Conservation (phyloP, 2,797 vertebrate species). For the Megaceryle alcyon region DNA sequence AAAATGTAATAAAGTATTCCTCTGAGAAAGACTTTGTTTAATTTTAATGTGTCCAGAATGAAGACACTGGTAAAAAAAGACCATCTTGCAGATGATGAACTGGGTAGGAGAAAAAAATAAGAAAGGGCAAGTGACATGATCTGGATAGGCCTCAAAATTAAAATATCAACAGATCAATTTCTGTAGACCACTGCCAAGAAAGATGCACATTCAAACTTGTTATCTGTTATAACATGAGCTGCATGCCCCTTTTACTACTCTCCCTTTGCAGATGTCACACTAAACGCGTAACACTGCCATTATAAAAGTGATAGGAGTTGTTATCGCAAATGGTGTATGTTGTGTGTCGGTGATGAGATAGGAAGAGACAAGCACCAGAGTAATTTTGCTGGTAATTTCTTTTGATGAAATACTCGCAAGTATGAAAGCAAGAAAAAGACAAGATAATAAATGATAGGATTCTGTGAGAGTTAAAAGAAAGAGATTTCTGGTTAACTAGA, state of each 20-base stretch:
- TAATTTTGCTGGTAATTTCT: slow-evolving; percentile 49
- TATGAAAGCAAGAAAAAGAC: slow-evolving; percentile 13
- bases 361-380: slow-evolving; percentile 43
- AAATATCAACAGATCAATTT: slow-evolving; percentile 4
- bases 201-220: slow-evolving; percentile 14
- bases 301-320: slow-evolving; percentile 6
- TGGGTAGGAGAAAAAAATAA: not conserved
- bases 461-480: slow-evolving; percentile 10
- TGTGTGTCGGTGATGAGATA: not conserved
- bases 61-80: not conserved
- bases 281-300: not conserved
- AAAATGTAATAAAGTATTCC: not conserved
- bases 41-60: not conserved
- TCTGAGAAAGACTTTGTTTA: not conserved
- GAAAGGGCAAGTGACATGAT: not conserved
- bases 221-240: slow-evolving; percentile 22
- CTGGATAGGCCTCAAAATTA: slow-evolving; percentile 25
- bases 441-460: slow-evolving; percentile 5
- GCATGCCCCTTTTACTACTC: slow-evolving; percentile 8
- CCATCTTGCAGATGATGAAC: not conserved
- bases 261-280: slow-evolving; percentile 45
- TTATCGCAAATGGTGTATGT: not conserved
- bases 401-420: slow-evolving; percentile 53
- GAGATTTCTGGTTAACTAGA: not conserved
- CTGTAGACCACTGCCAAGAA: slow-evolving; percentile 44